phyloP scores from a whole-genome alignment of 2,113 vertebrate genomes.

The human (Homo sapiens) region DNA sequence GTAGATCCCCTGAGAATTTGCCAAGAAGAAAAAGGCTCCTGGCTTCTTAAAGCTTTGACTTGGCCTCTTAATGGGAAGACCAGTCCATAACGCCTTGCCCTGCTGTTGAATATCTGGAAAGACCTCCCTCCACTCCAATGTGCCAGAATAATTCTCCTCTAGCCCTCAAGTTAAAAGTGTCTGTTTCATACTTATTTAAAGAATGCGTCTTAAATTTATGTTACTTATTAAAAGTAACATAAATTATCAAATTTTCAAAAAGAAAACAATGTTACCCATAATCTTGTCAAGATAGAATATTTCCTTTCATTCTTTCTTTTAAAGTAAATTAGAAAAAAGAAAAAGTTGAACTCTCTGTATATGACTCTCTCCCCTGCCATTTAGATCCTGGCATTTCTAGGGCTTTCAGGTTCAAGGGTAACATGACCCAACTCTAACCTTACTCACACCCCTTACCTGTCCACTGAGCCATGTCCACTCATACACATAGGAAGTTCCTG shows the following conservation, averaged over 20 bases:
- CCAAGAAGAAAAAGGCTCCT: not conserved
- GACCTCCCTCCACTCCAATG: not conserved
- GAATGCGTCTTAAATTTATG: not conserved
- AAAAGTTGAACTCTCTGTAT: not conserved
- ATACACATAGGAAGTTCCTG: rapidly evolving
- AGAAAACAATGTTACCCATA: not conserved
- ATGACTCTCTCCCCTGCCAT: not conserved
- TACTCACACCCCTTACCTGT: not conserved
- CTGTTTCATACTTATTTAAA: not conserved
- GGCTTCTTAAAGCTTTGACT: not conserved
- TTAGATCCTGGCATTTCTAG: not conserved
- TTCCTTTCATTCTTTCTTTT: not conserved
- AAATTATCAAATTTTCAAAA: not conserved
- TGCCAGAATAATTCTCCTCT: not conserved
- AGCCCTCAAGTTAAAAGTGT: not conserved
- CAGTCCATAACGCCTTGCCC: not conserved
- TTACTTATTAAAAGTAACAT: not conserved
- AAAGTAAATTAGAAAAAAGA: not conserved
- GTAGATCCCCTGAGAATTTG: not conserved
- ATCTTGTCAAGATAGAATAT: not conserved
- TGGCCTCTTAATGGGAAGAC: not conserved
- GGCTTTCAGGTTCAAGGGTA: not conserved
- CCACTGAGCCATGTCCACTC: no score
- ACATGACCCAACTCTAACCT: rapidly evolving
- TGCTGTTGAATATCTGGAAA: not conserved